These are phyloP conservation scores for Morus bassanus DNA, from an alignment of 2,797 vertebrate genomes.

Conservation along the genomic window DNA sequence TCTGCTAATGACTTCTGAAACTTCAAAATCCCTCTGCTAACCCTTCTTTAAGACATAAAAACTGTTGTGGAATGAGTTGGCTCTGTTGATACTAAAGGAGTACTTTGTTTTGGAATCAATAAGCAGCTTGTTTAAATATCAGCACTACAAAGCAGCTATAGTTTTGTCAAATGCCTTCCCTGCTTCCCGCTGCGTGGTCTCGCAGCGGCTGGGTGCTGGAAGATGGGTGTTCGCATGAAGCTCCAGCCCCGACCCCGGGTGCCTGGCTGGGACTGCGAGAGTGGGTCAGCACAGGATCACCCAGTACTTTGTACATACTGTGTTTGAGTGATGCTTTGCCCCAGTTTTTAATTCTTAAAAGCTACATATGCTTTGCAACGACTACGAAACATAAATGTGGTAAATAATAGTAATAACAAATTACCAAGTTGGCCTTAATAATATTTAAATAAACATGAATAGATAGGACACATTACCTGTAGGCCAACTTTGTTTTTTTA, in stretches of 20 bases:
- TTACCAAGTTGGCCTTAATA: background rate
- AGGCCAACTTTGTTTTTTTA: background rate
- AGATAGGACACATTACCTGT: background rate
- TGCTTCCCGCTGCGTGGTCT: background rate
- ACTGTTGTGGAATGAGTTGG: conserved; percentile 49
- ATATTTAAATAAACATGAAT: background rate
- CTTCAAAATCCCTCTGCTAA: conserved; percentile 47
- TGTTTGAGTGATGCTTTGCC: accelerated
- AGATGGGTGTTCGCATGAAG: background rate
- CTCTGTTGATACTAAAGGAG: conserved; percentile 32
- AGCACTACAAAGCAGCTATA: conserved; percentile 33
- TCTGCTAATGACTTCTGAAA: conserved; percentile 54
- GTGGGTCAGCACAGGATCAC: background rate
- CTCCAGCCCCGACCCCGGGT: background rate
- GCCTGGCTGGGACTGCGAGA: background rate
- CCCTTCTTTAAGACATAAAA: conserved; percentile 56
- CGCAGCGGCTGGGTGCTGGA: background rate
- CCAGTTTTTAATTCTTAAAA: background rate
- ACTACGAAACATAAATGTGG: background rate
- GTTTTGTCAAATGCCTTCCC: conserved; percentile 13
- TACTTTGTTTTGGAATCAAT: conserved; percentile 60
- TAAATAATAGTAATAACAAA: background rate
- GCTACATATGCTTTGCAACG: accelerated
- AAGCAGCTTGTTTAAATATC: conserved; percentile 60
- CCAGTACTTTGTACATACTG: accelerated